Conservation (phyloP, 1,140 invertebrate species). For the Drosophila ogumai region DNA sequence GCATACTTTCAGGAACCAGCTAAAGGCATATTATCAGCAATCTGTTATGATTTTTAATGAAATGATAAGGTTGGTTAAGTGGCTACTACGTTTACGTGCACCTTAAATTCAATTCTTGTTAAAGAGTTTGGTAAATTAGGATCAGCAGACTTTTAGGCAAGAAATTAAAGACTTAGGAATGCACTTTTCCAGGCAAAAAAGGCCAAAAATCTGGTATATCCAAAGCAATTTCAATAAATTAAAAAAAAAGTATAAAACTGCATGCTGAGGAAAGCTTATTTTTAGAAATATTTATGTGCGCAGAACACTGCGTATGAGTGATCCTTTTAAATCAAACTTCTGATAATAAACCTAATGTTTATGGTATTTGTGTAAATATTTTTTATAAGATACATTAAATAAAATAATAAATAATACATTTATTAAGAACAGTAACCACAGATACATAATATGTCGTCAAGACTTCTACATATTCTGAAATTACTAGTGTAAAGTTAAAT, state of each 20-base stretch:
- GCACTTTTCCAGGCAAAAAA: neutral
- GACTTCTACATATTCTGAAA: too few species aligned
- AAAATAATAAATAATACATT: too few species aligned
- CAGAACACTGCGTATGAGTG: neutral
- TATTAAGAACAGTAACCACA: too few species aligned
- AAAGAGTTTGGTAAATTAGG: too few species aligned
- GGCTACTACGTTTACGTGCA: neutral
- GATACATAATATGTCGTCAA: too few species aligned
- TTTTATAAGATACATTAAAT: neutral
- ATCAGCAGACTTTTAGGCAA: neutral
- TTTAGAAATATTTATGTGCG: neutral
- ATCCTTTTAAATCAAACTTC: neutral
- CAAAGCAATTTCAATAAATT: neutral
- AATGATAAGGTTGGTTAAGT: neutral
- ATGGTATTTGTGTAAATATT: neutral
- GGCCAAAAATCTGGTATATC: neutral
- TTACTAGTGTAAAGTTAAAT: too few species aligned
- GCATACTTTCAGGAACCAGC: slow-evolving; percentile 6
- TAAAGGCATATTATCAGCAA: neutral
- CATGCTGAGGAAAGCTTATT: neutral
- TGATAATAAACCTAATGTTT: neutral
- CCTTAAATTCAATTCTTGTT: neutral
- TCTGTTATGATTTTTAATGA: neutral
- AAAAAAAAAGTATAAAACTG: neutral
- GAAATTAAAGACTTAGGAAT: too few species aligned